A percentile compares a stretch with the other conserved stretches of the same genome.
These are phyloP conservation scores for Melinaea marsaeus DNA, from an alignment of 2,888 invertebrate genomes.

Conservation along the genomic window DNA sequence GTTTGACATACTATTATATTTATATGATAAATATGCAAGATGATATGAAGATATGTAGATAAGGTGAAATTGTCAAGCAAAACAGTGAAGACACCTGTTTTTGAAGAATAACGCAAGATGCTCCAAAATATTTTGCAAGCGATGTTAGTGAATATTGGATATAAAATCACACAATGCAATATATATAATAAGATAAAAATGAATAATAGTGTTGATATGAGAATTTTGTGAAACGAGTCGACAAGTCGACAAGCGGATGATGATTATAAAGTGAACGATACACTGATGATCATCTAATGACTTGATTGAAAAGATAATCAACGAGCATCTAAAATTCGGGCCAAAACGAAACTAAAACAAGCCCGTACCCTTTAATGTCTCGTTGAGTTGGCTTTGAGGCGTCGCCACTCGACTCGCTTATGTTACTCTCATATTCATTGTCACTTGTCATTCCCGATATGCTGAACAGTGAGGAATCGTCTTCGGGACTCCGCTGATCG, in stretches of 20 bases:
- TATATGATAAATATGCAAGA: conserved; percentile 4
- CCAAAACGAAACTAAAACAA: conserved; percentile 65
- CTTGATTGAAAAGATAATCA: conserved; percentile 43
- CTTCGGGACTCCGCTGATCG: conserved; percentile 76
- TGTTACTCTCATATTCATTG: conserved; percentile 77
- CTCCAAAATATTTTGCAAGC: conserved; percentile 12
- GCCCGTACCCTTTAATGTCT: conserved; percentile 73
- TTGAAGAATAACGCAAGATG: not conserved
- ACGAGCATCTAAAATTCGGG: conserved; percentile 64
- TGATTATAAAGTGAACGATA: conserved; percentile 6
- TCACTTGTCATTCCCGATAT: conserved; percentile 78
- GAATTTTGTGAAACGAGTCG: conserved; percentile 15
- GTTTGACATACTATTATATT: too few species aligned
- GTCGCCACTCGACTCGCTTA: conserved; percentile 74
- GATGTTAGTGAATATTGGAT: conserved; percentile 12
- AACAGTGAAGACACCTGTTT: too few species aligned
- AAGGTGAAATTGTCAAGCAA: too few species aligned
- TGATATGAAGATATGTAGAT: conserved; percentile 1
- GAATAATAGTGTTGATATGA: conserved; percentile 5
- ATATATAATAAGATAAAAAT: conserved; percentile 12
- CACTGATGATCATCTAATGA: conserved; percentile 12
- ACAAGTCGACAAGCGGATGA: conserved; percentile 14
- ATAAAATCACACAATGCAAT: not conserved
- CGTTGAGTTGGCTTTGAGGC: conserved; percentile 70
- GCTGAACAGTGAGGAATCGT: conserved; percentile 76